Evolutionary conservation across 1,140 invertebrate genomes (phyloP).

Genomic region (Drosophila lacertosa): DNA sequence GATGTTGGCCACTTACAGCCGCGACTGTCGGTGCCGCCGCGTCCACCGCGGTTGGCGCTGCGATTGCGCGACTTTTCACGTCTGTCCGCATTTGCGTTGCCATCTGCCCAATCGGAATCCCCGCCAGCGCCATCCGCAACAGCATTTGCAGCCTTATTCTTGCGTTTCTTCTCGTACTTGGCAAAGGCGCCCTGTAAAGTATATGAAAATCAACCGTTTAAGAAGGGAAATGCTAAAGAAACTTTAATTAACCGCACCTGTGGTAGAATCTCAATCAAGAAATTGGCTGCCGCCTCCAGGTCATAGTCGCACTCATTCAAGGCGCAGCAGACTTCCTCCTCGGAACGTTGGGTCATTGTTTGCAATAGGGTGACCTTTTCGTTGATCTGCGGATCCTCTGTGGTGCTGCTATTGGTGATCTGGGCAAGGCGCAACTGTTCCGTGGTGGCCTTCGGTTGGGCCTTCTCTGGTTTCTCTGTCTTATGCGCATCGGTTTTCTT

Average conservation of each 20-base stretch:
- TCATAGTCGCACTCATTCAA: slow-evolving; percentile 93
- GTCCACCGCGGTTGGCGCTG: slow-evolving; percentile 84
- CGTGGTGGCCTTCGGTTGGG: slow-evolving; percentile 82
- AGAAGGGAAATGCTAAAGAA: neutral
- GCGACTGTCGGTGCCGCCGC: slow-evolving; percentile 84
- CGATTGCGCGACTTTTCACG: slow-evolving; percentile 84
- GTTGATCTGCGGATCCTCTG: slow-evolving; percentile 88
- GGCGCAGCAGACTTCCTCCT: slow-evolving; percentile 92
- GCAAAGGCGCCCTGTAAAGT: slow-evolving; percentile 89
- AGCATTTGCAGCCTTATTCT: slow-evolving; percentile 87
- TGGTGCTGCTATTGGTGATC: slow-evolving; percentile 87
- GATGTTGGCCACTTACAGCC: slow-evolving; percentile 75
- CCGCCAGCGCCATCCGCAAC: slow-evolving; percentile 74
- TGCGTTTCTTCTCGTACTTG: slow-evolving; percentile 93
- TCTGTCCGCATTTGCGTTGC: slow-evolving; percentile 80
- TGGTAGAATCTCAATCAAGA: slow-evolving; percentile 89
- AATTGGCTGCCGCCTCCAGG: slow-evolving; percentile 89
- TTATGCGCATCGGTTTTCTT: slow-evolving; percentile 81
- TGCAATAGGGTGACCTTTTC: slow-evolving; percentile 91
- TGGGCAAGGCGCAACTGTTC: slow-evolving; percentile 89
- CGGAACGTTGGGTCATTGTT: slow-evolving; percentile 91
- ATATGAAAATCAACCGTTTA: neutral
- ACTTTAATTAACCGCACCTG: slow-evolving; percentile 83
- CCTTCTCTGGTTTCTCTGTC: slow-evolving; percentile 83
- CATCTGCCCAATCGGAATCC: slow-evolving; percentile 85